Conservation (phyloP, 2,113 vertebrate species). For the Ophiodon elongatus region DNA sequence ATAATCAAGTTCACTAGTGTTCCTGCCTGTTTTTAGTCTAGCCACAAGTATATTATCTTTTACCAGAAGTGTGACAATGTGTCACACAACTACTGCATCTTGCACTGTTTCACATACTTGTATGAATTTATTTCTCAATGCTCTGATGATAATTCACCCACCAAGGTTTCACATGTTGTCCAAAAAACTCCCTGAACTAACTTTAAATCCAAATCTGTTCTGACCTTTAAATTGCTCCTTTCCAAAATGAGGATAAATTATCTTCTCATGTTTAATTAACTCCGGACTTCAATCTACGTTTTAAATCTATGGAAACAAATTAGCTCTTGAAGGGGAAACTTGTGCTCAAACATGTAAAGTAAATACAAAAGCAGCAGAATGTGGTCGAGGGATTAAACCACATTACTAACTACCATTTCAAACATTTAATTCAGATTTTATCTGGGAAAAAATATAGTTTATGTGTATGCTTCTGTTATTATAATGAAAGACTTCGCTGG, state of each 20-base stretch:
- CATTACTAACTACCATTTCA: too few relatives aligned
- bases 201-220: background rate
- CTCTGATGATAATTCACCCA: background rate
- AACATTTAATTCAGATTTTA: background rate
- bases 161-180: background rate
- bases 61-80: too few relatives aligned
- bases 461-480: background rate
- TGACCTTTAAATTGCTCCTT: conserved; percentile 4
- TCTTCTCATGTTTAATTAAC: conserved; percentile 11
- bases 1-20: background rate
- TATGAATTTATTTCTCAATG: background rate
- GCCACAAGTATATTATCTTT: background rate
- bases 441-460: background rate
- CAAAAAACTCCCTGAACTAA: conserved; percentile 15
- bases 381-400: too few relatives aligned
- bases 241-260: background rate
- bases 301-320: background rate
- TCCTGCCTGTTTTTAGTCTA: background rate
- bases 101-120: conserved; percentile 3
- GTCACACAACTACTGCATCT: conserved; percentile 3
- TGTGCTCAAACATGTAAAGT: too few relatives aligned
- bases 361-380: too few relatives aligned
- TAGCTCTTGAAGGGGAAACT: conserved; percentile 9
- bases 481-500: background rate
- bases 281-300: conserved; percentile 4